Conservation (phyloP, 2,888 invertebrate genomes). For the Pseudococcus jackbeardsleyi region DNA sequence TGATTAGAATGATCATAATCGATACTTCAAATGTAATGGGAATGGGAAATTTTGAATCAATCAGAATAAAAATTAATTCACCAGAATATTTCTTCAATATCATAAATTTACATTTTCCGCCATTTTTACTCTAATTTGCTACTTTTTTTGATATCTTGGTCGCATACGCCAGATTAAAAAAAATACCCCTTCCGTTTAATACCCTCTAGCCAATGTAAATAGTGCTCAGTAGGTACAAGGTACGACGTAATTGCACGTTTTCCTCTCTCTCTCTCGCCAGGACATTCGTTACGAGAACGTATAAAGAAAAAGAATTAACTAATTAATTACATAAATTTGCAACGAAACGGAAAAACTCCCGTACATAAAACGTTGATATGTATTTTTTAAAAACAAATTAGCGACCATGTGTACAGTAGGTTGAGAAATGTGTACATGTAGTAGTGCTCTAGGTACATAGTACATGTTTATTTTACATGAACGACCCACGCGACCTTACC, state of each 20-base stretch:
- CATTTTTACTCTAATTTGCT: too few species aligned
- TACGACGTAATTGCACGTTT: constrained; percentile 12
- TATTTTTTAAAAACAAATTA: constrained; percentile 49
- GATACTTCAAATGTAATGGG: too few species aligned
- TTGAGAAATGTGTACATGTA: not conserved
- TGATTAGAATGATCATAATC: too few species aligned
- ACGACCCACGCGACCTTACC: not conserved
- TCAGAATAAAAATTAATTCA: too few species aligned
- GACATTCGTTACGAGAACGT: constrained; percentile 20
- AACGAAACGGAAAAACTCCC: constrained; percentile 15
- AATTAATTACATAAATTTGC: constrained; percentile 48
- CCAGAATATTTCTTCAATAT: too few species aligned
- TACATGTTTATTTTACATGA: not conserved
- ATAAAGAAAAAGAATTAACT: not conserved
- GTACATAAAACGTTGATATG: constrained; percentile 20
- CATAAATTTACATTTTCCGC: too few species aligned
- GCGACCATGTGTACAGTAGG: not conserved
- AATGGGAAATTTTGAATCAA: too few species aligned
- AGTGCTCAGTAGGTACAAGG: not conserved
- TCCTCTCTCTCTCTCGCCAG: not conserved
- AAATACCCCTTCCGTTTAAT: not conserved
- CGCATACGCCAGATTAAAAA: not conserved
- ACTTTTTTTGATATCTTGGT: too few species aligned
- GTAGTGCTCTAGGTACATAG: not conserved
- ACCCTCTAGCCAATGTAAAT: not conserved